phyloP scores from a whole-genome alignment of 2,797 vertebrate species.

The Malacoraja senta region DNA sequence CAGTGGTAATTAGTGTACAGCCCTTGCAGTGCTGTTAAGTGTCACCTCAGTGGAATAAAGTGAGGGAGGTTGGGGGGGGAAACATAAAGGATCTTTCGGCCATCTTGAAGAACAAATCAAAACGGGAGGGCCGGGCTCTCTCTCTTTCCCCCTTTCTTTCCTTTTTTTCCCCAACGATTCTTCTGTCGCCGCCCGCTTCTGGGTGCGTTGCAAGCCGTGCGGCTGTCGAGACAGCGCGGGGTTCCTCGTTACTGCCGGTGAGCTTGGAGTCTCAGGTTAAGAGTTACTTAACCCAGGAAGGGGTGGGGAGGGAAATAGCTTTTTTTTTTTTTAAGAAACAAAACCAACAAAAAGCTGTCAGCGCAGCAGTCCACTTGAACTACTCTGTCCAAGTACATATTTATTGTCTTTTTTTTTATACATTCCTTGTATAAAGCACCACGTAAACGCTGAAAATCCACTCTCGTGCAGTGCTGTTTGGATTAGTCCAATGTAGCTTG shows the following conservation, averaged over 20 bases:
- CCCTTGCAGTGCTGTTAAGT: neutral
- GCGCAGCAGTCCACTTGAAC: slow-evolving; percentile 34
- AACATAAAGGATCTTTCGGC: neutral
- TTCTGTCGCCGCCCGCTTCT: neutral
- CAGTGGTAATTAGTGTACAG: neutral
- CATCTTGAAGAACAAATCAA: neutral
- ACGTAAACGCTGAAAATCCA: slow-evolving; percentile 34
- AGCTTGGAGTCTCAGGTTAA: neutral
- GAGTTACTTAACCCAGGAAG: neutral
- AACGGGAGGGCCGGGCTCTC: neutral
- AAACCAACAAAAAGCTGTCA: slow-evolving; percentile 26
- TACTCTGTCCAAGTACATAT: slow-evolving; percentile 30
- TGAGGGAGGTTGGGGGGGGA: neutral
- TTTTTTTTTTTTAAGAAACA: neutral
- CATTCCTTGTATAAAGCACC: slow-evolving; percentile 35
- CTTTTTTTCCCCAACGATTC: neutral
- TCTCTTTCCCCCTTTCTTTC: neutral
- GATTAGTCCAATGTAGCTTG: slow-evolving; percentile 16
- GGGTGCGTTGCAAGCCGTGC: neutral
- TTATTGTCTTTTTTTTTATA: slow-evolving; percentile 29
- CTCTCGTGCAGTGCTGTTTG: slow-evolving; percentile 16
- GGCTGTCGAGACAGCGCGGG: neutral
- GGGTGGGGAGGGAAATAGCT: neutral
- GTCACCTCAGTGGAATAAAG: neutral
- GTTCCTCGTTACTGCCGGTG: neutral